Base-by-base conservation (phyloP, 2,113 vertebrate species). In the Leucopsar rothschildi region DNA sequence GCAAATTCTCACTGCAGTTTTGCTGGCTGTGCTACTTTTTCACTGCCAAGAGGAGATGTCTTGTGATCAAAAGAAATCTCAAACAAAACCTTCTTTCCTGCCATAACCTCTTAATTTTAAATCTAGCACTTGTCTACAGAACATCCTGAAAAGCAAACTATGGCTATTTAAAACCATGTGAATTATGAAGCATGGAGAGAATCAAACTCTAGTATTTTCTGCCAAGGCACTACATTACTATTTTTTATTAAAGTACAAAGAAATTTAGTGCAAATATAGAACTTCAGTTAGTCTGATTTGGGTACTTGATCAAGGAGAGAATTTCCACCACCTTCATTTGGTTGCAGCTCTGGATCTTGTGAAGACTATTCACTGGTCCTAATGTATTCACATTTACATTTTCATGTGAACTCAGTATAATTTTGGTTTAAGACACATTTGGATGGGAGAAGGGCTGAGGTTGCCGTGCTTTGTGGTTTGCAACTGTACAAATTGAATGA, bases 401-500 rank as follows among this genome's bases (percentile, higher is more conserved):
- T 90, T 65, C 24, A 39, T 56, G 50, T 52, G n/a, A 40, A 24
- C 35, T 28, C 2, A 0, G 24, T 12, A 0, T 14, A 13, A 11
- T 15, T 75, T 56, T 27, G 17, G 5, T 49, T 92, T 52, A 44
- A 64, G 64, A 57, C 25, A 3, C 9, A 3, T 52, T 73, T 63
- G 63, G 37, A 4, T 56, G 44, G 49, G 18, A 29, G 29, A 75
- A n/a, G 10, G n/a, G 27, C 64, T 35, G 42, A 33, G 45, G 31
- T 85, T 86, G 35, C 49, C 3, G 1, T 61, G 66, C 63, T 86
- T 70, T 50, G 35, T 82, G 22, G 50, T 69, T 94, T 77, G 68
- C 44, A 44, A 37, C 71, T 86, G 44, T 44, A 86, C 77, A 56
- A 92, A 60, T 27, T 53, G 80, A 95, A 92, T 82, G 75, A 83